Evolutionary conservation across 2,113 vertebrate species (phyloP).

Genomic region (Lampris incognitus): DNA sequence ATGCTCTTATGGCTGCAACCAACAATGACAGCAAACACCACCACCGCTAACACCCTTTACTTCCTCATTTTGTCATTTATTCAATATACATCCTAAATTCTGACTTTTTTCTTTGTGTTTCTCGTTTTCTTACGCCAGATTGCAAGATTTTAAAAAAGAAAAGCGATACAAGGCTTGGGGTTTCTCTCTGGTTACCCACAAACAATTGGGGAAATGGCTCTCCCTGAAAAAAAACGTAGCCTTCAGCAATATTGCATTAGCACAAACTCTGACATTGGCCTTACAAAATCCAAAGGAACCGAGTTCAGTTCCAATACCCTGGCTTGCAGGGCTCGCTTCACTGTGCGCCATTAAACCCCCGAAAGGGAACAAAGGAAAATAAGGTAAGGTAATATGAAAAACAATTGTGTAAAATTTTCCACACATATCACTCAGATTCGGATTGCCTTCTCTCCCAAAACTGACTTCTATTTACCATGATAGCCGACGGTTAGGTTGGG

Average conservation of each 20-base stretch:
- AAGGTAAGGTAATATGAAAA: neutral
- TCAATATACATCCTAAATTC: neutral
- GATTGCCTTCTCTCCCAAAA: neutral
- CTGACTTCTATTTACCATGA: neutral
- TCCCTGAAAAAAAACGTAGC: constrained; percentile 10
- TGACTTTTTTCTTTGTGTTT: neutral
- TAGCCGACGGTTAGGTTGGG: constrained; percentile 14
- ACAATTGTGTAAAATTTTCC: no score
- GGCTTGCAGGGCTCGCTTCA: neutral
- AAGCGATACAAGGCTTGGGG: neutral
- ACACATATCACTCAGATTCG: no score
- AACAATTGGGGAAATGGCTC: neutral
- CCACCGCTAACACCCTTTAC: neutral
- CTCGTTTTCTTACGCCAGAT: neutral
- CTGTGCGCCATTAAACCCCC: neutral
- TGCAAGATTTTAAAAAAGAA: neutral
- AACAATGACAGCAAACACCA: neutral
- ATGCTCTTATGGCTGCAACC: neutral
- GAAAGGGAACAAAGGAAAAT: neutral
- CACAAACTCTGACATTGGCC: neutral
- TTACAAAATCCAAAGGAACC: neutral
- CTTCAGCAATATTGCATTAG: neutral
- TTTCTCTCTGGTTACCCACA: constrained; percentile 5
- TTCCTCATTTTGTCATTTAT: neutral
- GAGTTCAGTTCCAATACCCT: neutral